Percentiles rank a stretch among this genome's conserved stretches.
Evolutionary conservation across 1,140 invertebrate genomes (phyloP).

Genomic region (Magallana angulata): DNA sequence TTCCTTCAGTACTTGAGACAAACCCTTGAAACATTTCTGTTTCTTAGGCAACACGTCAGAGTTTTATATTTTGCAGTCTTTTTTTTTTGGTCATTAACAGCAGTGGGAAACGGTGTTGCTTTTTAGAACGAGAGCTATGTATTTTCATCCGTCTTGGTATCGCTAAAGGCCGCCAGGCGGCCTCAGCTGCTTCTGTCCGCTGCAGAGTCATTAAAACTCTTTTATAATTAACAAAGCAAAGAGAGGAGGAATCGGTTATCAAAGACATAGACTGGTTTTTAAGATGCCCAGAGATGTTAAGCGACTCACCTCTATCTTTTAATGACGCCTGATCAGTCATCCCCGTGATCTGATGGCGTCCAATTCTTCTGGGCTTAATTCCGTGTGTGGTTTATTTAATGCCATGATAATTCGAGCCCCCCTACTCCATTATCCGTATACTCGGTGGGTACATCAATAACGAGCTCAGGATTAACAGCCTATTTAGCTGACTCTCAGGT

Average conservation of each 20-base stretch:
- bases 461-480: conserved; percentile 2
- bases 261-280: conserved; percentile 15
- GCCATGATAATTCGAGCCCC: conserved; percentile 28
- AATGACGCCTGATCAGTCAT: conserved; percentile 28
- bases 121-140: neutral
- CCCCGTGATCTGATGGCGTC: neutral
- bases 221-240: conserved; percentile 23
- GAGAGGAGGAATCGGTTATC: conserved; percentile 31
- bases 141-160: neutral
- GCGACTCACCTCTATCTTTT: conserved; percentile 20
- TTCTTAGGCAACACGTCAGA: conserved; percentile 8
- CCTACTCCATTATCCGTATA: conserved; percentile 19
- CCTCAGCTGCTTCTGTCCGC: conserved; percentile 18
- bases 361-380: conserved; percentile 33
- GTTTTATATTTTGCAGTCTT: neutral
- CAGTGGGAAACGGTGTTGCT: neutral
- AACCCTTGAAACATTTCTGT: neutral
- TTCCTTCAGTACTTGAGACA: too few species aligned
- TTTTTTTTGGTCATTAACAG: neutral
- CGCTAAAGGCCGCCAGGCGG: neutral
- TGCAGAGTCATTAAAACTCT: conserved; percentile 35
- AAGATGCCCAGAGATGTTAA: conserved; percentile 20
- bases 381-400: conserved; percentile 38
- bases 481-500: conserved; percentile 3
- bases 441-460: conserved; percentile 16